These are phyloP conservation scores for Ericerus pela DNA, from an alignment of 1,140 invertebrate species.

Conservation along the genomic window DNA sequence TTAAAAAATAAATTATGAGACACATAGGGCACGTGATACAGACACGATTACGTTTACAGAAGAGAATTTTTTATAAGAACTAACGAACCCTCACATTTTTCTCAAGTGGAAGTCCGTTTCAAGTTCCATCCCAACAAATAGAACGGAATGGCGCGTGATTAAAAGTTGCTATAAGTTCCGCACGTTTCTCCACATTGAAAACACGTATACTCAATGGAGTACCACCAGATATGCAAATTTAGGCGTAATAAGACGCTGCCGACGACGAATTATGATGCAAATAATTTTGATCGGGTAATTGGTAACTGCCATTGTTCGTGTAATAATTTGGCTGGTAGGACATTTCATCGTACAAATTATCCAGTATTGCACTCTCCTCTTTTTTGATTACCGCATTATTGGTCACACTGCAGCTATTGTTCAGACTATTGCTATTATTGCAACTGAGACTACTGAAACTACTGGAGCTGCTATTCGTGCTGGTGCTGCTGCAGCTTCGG, in stretches of 20 bases:
- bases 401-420: neutral
- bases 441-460: neutral
- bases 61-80: no score
- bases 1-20: no score
- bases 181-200: no score
- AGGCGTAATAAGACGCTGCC: neutral
- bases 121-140: no score
- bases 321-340: neutral
- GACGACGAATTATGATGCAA: neutral
- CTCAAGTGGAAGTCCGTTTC: no score
- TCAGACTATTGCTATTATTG: neutral
- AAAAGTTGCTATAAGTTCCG: no score
- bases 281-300: neutral
- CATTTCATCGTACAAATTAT: neutral
- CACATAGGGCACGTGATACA: no score
- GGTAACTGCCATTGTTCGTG: neutral
- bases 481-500: neutral
- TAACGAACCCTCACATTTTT: no score
- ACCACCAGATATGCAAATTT: no score
- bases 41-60: no score
- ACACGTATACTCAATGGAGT: no score
- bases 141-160: no score
- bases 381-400: neutral
- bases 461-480: neutral
- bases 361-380: neutral